phyloP scores from a whole-genome alignment of 1,140 invertebrate species.

The Bombus superbus region DNA sequence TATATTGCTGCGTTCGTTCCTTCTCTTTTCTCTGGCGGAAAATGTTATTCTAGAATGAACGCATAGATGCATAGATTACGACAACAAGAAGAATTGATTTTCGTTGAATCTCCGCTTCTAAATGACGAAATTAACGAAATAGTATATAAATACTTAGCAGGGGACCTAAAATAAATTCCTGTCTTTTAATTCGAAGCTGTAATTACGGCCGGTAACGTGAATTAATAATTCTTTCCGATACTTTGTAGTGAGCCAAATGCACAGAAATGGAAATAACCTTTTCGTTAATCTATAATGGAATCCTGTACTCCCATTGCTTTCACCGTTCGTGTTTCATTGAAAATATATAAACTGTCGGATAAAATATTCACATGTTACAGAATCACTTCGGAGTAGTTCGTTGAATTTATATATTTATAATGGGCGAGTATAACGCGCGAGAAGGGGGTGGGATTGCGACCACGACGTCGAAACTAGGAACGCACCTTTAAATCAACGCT shows the following conservation, averaged over 20 bases:
- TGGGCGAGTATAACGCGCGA: not conserved
- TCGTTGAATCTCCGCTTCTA: no score
- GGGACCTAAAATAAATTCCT: not conserved
- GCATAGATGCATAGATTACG: not conserved
- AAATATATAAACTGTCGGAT: not conserved
- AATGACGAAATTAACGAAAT: not conserved
- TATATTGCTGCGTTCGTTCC: not conserved
- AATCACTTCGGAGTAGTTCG: not conserved
- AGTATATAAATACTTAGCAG: no score
- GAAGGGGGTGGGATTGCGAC: not conserved
- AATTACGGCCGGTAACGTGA: not conserved
- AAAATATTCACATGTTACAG: not conserved
- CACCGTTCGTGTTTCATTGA: not conserved
- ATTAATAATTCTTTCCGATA: not conserved
- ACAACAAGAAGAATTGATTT: not conserved
- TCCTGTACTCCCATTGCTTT: not conserved
- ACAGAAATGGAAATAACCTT: not conserved
- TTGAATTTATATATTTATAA: constrained; percentile 10
- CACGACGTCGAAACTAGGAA: not conserved
- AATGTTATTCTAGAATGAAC: not conserved
- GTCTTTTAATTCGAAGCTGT: not conserved
- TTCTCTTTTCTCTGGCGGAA: not conserved
- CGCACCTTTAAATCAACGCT: constrained; percentile 36
- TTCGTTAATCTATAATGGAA: not conserved
- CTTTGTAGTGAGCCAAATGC: not conserved